These are phyloP conservation scores for Protomyctophum bolini DNA, from an alignment of 2,113 vertebrate genomes.

Conservation along the genomic window DNA sequence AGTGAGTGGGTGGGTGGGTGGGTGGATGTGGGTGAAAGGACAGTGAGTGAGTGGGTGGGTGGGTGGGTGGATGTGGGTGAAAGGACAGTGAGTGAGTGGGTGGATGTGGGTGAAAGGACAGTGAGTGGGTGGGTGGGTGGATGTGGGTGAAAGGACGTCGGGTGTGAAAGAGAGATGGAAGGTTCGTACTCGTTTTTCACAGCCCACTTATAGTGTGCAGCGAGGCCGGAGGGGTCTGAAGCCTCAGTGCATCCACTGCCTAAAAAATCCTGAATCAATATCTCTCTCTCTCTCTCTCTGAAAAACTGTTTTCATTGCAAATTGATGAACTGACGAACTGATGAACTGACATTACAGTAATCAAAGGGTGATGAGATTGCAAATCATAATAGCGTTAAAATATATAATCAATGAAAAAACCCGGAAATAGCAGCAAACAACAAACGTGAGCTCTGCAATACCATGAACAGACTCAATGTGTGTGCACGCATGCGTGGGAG, in stretches of 20 bases:
- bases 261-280: not conserved
- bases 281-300: not conserved
- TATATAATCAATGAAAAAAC: not conserved
- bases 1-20: constrained; percentile 5
- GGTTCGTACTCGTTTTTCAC: not conserved
- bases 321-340: too few species aligned
- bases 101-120: too few species aligned
- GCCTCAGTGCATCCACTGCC: constrained; percentile 1
- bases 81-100: constrained; percentile 1
- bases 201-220: not conserved
- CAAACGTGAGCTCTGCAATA: too few species aligned
- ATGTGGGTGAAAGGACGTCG: not conserved
- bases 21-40: not conserved
- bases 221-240: not conserved
- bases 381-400: not conserved
- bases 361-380: not conserved
- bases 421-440: not conserved
- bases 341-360: too few species aligned
- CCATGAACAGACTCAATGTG: too few species aligned
- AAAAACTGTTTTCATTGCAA: too few species aligned
- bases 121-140: not conserved
- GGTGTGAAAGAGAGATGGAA: not conserved
- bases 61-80: too few species aligned
- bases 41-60: not conserved
- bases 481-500: not conserved